Evolutionary conservation across 2,888 invertebrate genomes (phyloP), one percentile per base, ranked within the genome.

Genomic region (Eubasilissa splendida): DNA sequence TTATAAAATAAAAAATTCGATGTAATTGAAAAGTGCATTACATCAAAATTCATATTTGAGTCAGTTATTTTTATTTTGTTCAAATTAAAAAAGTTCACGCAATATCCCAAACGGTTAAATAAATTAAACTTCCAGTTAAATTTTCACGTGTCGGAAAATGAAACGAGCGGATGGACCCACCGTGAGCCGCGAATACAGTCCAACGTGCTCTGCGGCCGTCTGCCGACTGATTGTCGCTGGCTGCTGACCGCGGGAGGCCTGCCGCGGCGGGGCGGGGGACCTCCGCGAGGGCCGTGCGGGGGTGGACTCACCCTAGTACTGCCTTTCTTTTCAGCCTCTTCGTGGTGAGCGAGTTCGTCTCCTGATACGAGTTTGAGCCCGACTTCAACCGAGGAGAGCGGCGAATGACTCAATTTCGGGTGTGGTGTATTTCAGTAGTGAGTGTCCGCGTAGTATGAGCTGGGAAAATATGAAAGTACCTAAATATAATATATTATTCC

Each of bases 21-120:
- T 42, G 7, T 5, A 42, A 2, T 42, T 4, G 7, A 42, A 31
- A 10, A 50, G 42, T 66, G 14, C 66, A 42, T 68, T 50, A 52
- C 66, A 68, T 52, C 66, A 50, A 14, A 68, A 68, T 68, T 68
- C 66, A 68, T 68, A n/a, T 33, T 68, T 68, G 42, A 12, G 42
- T 52, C 14, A 12, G 50, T 7, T n/a, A 68, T n/a, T n/a, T 22
- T 42, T 50, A 9, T 50, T n/a, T 66, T 2, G 33, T 7, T 4
- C 42, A 42, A 42, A 42, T 42, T 42, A 7, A 42, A 42, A 42
- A 42, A 5, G 0, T 0, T 4, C 42, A 7, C 4, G 42, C 4
- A 42, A 42, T 42, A 7, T 42, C 42, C 42, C 42, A 42, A 42
- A 42, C 42, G 7, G 42, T 42, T 7, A 7, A 7, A 42, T 42